A percentile compares a stretch with the other conserved stretches of the same genome.
phyloP scores from a whole-genome alignment of 2,113 vertebrate genomes.

The Candoia aspera region DNA sequence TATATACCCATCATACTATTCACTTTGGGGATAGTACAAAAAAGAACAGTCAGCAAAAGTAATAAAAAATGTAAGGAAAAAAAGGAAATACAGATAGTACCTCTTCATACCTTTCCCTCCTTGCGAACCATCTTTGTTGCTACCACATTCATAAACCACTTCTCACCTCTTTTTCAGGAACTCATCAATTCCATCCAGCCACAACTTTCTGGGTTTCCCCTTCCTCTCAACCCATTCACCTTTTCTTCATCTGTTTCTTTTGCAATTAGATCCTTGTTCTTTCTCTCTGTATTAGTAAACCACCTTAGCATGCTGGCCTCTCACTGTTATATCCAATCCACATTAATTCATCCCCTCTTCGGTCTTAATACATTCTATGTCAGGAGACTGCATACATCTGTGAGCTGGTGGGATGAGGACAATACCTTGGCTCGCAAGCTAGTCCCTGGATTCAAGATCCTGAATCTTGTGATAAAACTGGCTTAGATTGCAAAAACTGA shows the following conservation, averaged over 20 bases:
- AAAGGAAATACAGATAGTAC: not conserved
- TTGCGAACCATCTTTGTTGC: not conserved
- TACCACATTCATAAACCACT: not conserved
- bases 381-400: not conserved
- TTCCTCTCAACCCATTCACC: not conserved
- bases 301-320: not conserved
- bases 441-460: not conserved
- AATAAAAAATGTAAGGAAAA: not conserved
- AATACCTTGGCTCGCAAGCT: not conserved
- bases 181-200: not conserved
- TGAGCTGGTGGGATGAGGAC: not conserved
- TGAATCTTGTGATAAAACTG: too few species aligned
- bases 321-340: not conserved
- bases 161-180: not conserved
- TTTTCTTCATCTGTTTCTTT: not conserved
- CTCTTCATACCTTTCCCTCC: not conserved
- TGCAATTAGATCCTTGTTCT: not conserved
- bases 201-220: not conserved
- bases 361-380: not conserved
- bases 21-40: not conserved
- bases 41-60: not conserved
- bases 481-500: too few species aligned
- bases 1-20: not conserved
- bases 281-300: not conserved
- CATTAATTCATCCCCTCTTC: not conserved